Evolutionary conservation across 2,888 invertebrate species (phyloP), one percentile per base, ranked within the genome.

Genomic region (Flexamia atlantica): DNA sequence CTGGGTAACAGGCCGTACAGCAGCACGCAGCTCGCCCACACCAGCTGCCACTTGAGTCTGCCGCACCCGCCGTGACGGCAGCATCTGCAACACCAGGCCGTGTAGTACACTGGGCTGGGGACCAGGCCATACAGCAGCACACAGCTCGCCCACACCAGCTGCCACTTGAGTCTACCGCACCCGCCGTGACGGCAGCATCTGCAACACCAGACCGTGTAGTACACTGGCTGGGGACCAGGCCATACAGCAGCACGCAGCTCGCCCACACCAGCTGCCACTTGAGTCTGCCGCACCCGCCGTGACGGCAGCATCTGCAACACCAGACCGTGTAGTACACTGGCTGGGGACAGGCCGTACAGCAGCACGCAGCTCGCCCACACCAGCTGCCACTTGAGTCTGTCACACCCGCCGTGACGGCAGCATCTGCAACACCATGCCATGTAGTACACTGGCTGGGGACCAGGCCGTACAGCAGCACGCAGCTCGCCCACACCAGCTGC

Each of bases 71-170:
- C 9, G 36, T 9, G 36, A 36, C 36, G 9, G 36, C 9, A 36
- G 4, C 36, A 36, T 36, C 9, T 36, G 36, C 4, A 36, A 36
- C 36, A 36, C 9, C 4, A 4, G 9, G 4, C 4, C 36, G 4
- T 36, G 36, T 36, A 7, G 36, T 7, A 36, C n/a, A n/a, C n/a
- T n/a, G n/a, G n/a, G n/a, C n/a, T n/a, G n/a, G 81, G 20, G 36
- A 86, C 84, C 32, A 87, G 81, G 25, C 86, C 86, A 84, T 87
- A 87, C 25, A 87, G 83, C 25, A 87, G 85, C 12, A 87, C 85
- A 46, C 85, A 83, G 25, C 85, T 72, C 9, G 85, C 86, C 87
- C 87, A 87, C 46, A 85, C 79, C 7, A 86, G 70, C 32, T 85
- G 85, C 60, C 84, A 85, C 36, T 82, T 84, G 70, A 83, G 84